These are phyloP conservation scores for Pristionchus mayeri DNA, from an alignment of 2,888 invertebrate species.

Conservation along the genomic window DNA sequence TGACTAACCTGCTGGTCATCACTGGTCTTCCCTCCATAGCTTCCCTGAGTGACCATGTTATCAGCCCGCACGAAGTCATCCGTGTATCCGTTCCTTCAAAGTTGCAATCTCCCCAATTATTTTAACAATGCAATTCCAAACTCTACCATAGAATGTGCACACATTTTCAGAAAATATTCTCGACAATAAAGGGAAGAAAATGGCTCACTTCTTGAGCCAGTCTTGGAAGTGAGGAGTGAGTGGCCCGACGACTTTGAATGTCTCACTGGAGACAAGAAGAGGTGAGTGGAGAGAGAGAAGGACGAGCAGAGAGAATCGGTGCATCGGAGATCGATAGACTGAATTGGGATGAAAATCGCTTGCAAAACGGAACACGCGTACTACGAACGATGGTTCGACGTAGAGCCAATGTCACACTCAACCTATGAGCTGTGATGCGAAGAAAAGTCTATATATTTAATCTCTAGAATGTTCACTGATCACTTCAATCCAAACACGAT, in stretches of 20 bases:
- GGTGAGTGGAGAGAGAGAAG: neutral
- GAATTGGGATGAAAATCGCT: neutral
- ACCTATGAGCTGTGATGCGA: neutral
- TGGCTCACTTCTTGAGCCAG: neutral
- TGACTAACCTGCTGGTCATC: constrained; percentile 33
- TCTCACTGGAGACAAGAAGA: neutral
- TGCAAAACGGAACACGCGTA: neutral
- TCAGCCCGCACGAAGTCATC: constrained; percentile 59
- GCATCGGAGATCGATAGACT: neutral
- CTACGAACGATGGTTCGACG: neutral
- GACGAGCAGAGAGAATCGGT: neutral
- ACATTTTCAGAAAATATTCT: too few species aligned
- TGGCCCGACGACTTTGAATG: neutral
- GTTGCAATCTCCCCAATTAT: neutral
- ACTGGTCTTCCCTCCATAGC: constrained; percentile 60
- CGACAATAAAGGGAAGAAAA: neutral
- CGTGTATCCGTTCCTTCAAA: constrained; percentile 58
- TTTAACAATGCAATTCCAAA: too few species aligned
- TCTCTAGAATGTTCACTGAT: neutral
- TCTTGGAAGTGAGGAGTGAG: constrained; percentile 32
- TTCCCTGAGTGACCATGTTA: constrained; percentile 60
- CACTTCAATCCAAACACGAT: neutral
- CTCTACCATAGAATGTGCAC: too few species aligned
- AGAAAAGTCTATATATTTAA: neutral
- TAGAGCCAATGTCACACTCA: neutral